Evolutionary conservation across 2,888 invertebrate genomes (phyloP).

Genomic region (Harmothoe impar): DNA sequence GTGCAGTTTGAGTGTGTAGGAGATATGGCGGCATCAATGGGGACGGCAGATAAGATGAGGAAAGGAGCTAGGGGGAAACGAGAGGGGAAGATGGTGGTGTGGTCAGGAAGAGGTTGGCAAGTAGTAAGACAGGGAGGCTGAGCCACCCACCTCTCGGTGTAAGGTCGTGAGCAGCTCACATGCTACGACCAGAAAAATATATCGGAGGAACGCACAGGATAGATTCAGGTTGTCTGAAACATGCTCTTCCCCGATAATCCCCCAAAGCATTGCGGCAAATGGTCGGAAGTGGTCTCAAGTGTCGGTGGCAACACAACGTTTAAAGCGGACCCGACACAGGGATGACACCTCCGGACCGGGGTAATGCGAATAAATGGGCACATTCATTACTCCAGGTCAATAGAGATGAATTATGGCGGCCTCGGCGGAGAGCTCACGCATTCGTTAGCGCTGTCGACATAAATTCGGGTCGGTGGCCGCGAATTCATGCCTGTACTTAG

Average conservation of each 20-base stretch:
- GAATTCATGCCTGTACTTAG: background rate
- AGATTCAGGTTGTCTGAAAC: background rate
- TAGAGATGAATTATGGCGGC: slow-evolving; percentile 51
- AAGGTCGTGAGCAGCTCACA: background rate
- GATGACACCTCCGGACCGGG: slow-evolving; percentile 16
- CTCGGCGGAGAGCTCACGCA: background rate
- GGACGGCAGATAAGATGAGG: background rate
- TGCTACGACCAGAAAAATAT: too few relatives aligned
- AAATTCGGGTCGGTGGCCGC: background rate
- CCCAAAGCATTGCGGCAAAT: background rate
- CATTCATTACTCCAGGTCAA: slow-evolving; percentile 55
- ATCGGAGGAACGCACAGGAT: too few relatives aligned
- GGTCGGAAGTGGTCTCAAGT: background rate
- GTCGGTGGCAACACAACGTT: background rate
- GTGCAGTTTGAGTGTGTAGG: background rate
- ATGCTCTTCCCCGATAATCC: background rate
- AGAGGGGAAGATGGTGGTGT: background rate
- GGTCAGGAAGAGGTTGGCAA: background rate
- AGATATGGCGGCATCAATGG: background rate
- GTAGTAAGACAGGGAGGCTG: background rate
- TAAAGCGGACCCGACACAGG: slow-evolving; percentile 17
- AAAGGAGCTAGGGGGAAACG: background rate
- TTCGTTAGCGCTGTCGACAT: slow-evolving; percentile 58
- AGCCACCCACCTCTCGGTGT: background rate
- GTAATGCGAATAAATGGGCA: slow-evolving; percentile 47